A percentile compares a stretch with the other conserved stretches of the same genome.
Evolutionary conservation across 2,888 invertebrate species (phyloP).

Genomic region (Orthosia incerta): DNA sequence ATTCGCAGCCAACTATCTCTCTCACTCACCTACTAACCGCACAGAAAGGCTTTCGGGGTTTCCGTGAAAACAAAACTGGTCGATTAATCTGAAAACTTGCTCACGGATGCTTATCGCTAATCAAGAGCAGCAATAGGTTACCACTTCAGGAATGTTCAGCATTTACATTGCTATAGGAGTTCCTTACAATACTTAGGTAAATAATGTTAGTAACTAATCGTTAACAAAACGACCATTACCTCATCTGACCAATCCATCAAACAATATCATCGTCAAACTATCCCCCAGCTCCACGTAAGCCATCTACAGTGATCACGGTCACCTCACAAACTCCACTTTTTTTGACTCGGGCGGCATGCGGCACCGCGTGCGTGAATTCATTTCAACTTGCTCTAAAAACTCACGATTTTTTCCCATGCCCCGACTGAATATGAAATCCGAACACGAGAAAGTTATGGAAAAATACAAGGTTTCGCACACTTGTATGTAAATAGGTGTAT

Average conservation of each 20-base stretch:
- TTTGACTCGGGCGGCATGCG: slow-evolving; percentile 8
- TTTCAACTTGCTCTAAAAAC: slow-evolving; percentile 80
- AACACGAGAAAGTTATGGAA: slow-evolving; percentile 71
- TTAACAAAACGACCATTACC: not conserved
- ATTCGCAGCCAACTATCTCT: too few species aligned
- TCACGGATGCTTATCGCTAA: not conserved
- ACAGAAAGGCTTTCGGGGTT: not conserved
- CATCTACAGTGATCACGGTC: slow-evolving; percentile 44
- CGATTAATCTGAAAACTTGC: not conserved
- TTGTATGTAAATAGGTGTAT: slow-evolving; percentile 41
- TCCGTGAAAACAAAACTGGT: not conserved
- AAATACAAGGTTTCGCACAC: slow-evolving; percentile 59
- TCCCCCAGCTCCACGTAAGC: slow-evolving; percentile 27
- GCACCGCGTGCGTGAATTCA: slow-evolving; percentile 79
- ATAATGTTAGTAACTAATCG: too few species aligned
- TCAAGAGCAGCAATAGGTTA: not conserved
- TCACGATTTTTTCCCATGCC: slow-evolving; percentile 75
- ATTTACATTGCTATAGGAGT: too few species aligned
- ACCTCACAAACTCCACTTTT: slow-evolving; percentile 58
- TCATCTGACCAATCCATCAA: not conserved
- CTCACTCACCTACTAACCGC: too few species aligned
- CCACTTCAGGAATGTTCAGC: not conserved
- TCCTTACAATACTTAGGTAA: too few species aligned
- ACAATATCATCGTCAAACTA: not conserved
- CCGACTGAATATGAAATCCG: slow-evolving; percentile 82